A percentile compares a stretch with the other conserved stretches of the same genome.
Conservation (phyloP, 2,888 invertebrate genomes). For the Chymomyza caudatula region DNA sequence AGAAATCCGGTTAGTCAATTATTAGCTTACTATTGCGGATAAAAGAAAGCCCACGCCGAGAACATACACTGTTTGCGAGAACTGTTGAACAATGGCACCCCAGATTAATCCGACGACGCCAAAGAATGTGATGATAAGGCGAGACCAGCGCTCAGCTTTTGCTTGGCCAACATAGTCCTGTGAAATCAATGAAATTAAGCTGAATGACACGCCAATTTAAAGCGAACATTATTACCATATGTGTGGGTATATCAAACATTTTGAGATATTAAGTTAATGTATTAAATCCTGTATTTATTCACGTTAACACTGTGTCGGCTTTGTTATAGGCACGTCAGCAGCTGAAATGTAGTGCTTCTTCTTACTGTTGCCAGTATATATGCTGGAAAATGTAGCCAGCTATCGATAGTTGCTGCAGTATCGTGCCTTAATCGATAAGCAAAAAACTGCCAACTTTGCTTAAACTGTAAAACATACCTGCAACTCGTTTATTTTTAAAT, state of each 20-base stretch:
- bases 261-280: constrained; percentile 25
- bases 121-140: constrained; percentile 93
- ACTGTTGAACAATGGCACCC: constrained; percentile 96
- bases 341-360: not conserved
- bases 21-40: constrained; percentile 85
- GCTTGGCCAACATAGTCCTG: constrained; percentile 95
- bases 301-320: constrained; percentile 49
- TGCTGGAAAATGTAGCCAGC: not conserved
- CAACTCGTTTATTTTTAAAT: not conserved
- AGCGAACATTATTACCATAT: constrained; percentile 73
- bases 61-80: constrained; percentile 96
- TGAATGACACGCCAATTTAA: not conserved
- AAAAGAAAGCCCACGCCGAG: constrained; percentile 93
- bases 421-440: not conserved
- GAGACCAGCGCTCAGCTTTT: constrained; percentile 91
- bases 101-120: constrained; percentile 93
- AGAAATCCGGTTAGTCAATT: not conserved
- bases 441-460: not conserved
- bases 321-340: constrained; percentile 61
- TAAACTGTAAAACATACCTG: not conserved
- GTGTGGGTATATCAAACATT: constrained; percentile 78
- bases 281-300: constrained; percentile 14
- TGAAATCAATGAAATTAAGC: not conserved
- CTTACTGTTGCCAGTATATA: not conserved
- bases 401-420: not conserved